Evolutionary conservation across 2,113 vertebrate genomes (phyloP), one percentile per base, ranked within the genome.

Genomic region (Amphiprion ocellaris): DNA sequence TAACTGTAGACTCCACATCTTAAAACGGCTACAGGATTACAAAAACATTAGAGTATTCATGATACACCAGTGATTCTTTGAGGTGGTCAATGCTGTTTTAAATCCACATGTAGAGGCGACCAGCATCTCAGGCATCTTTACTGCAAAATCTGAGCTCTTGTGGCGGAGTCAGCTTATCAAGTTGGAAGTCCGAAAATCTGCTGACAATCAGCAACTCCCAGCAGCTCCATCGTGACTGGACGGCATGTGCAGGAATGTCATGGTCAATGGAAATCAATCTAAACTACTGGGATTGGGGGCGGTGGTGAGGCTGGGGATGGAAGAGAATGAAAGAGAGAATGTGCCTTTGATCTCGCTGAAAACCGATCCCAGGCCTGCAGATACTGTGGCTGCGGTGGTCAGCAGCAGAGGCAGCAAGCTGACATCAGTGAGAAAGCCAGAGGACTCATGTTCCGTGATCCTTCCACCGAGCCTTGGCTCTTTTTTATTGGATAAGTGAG

Each of bases 311-410:
- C 77, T 83, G 84, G 83, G 76, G 89, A 90, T 92, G 92, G 93
- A 91, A 91, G 91, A 92, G 90, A 90, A 89, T 91, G 91, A 92
- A 92, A 92, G 91, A 78, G 80, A 89, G 88, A 90, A 85, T 86
- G 87, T 82, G 89, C 89, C 94, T 95, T 94, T 95, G 95, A 95
- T 95, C 90, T 95, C 7, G 10, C 83, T 93, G 94, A 94, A 95
- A 95, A 94, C 91, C 72, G 93, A 94, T 94, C 93, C 89, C 91
- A 93, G 92, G 92, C 93, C 93, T 92, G 91, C 90, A 94, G 95
- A 95, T 95, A 94, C 92, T 90, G 91, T 89, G 91, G 90, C 88
- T 87, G 89, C 75, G 83, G 90, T 90, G 89, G 91, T 87, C 90
- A 77, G 85, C 90, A 85, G 87, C 82, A 67, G 70, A 82, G 84